Conservation (phyloP, 2,113 vertebrate species). For the Passer montanus region DNA sequence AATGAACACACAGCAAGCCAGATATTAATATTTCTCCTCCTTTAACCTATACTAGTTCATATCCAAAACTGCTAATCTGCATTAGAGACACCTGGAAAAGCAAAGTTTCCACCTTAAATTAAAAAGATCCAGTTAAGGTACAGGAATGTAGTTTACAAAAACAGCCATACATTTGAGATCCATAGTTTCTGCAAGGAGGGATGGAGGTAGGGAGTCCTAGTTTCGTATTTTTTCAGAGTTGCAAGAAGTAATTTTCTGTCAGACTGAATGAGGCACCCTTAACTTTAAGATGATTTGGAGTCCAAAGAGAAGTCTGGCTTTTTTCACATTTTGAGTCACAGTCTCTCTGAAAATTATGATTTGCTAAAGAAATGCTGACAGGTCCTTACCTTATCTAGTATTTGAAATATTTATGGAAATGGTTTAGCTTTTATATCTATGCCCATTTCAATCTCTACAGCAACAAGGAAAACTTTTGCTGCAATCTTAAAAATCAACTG, state of each 20-base stretch:
- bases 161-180: background rate
- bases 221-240: background rate
- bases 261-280: background rate
- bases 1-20: background rate
- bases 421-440: background rate
- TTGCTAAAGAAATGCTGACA: constrained; percentile 13
- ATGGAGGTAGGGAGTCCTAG: background rate
- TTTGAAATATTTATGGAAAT: constrained; percentile 17
- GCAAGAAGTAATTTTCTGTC: background rate
- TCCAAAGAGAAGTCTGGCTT: background rate
- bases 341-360: background rate
- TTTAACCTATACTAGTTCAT: background rate
- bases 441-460: background rate
- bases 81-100: background rate
- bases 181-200: background rate
- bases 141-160: background rate
- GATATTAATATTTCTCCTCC: background rate
- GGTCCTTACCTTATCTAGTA: background rate
- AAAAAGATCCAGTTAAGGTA: background rate
- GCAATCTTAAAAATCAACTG: background rate
- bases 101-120: background rate
- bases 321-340: background rate
- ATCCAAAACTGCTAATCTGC: background rate
- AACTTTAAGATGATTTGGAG: background rate
- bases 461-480: background rate